Evolutionary conservation across 2,797 vertebrate species (phyloP), one percentile per base, ranked within the genome.

Genomic region (Sebastes minor): DNA sequence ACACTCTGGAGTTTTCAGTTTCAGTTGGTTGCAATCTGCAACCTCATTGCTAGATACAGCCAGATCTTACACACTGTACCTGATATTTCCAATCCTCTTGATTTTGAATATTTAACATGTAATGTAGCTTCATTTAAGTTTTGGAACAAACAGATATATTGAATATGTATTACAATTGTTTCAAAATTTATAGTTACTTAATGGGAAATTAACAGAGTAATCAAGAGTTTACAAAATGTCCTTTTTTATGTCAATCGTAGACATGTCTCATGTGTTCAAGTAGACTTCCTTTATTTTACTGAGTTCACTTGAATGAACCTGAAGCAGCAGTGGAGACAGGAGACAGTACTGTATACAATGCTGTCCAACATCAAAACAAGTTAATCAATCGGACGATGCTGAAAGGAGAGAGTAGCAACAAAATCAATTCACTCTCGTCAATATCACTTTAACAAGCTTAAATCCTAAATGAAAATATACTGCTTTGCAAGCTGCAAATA

Each of bases 371-470:
- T 86, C 74, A 87, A 79, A 93, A 88, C 86, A 89, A 84, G 78
- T 80, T 80, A 88, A 94, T 93, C 88, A 91, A 88, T 90, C 23
- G 62, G 88, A 88, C 75, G 6, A 56, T 59, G 62, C 76, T 67
- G 84, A 87, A 89, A 87, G 76, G 71, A 81, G 86, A 89, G 82
- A 69, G 85, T 78, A 82, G 70, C 81, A 86, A 74, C 75, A 82
- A 84, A 93, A 91, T 91, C 91, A 73, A 86, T 88, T 81, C 59
- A 1, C 72, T 52, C 74, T 66, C 82, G 77, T 91, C 87, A 85
- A 90, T 90, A 88, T 57, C 62, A 81, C 78, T 85, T 84, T 82
- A 91, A 89, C 86, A 86, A 85, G 84, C 82, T 86, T 88, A 84
- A 89, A 80, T 63, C 76, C 78, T 84, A 85, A 90, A 88, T 91